Percentiles rank a stretch among this genome's conserved stretches.
Evolutionary conservation across 2,888 invertebrate genomes (phyloP).

Genomic region (Cylloceria caligata): DNA sequence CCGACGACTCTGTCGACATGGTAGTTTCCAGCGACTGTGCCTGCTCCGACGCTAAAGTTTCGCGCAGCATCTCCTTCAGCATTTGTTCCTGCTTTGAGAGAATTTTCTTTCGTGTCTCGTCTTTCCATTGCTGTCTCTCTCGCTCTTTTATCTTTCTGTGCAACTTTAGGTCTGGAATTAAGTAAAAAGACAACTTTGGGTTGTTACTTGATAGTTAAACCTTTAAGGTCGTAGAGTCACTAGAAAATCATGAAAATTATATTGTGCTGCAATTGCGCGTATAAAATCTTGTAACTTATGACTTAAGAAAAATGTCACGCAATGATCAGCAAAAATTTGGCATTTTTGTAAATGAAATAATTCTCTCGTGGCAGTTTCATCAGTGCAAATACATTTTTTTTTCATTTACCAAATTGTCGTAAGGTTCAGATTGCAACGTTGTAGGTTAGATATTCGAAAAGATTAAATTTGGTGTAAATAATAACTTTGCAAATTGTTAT

Average conservation of each 20-base stretch:
- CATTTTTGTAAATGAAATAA: too few species aligned
- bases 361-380: too few species aligned
- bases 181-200: slow-evolving; percentile 8
- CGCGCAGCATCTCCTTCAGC: slow-evolving; percentile 70
- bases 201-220: background rate
- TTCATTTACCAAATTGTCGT: too few species aligned
- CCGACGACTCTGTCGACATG: slow-evolving; percentile 23
- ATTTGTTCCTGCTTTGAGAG: slow-evolving; percentile 73
- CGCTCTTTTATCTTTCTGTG: slow-evolving; percentile 86
- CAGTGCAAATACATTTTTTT: too few species aligned
- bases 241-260: too few species aligned
- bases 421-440: too few species aligned
- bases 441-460: background rate
- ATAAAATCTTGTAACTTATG: too few species aligned
- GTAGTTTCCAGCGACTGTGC: slow-evolving; percentile 27
- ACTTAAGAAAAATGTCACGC: too few species aligned
- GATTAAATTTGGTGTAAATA: background rate
- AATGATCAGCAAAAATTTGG: too few species aligned
- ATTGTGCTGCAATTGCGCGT: too few species aligned
- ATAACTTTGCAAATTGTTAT: too few species aligned
- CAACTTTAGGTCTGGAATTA: slow-evolving; percentile 88
- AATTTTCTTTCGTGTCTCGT: slow-evolving; percentile 78
- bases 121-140: slow-evolving; percentile 83
- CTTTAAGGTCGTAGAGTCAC: too few species aligned
- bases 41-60: slow-evolving; percentile 31